Evolutionary conservation across 2,888 invertebrate species (phyloP), one percentile per base, ranked within the genome.

Genomic region (Sinotaia quadrata): DNA sequence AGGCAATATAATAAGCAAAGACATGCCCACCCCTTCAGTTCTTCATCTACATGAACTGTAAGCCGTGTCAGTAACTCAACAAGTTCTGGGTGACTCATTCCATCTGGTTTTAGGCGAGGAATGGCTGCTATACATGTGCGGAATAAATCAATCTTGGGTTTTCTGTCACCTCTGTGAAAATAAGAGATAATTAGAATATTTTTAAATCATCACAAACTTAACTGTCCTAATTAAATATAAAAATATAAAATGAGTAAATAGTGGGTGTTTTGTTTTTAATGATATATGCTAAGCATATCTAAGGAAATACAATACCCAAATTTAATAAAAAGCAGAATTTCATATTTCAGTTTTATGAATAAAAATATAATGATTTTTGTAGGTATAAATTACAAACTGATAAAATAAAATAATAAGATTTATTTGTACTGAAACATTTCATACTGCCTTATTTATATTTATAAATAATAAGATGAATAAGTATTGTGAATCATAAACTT

Each of bases 21-120:
- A 58, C 5, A 33, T 27, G 77, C 84, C 77, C 77, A 85, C 87
- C 94, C 95, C 34, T 97, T 91, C 65, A 99, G 90, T 89, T 99
- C 99, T 87, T 98, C 99, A 83, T 99, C 99, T 93, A 98, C 95
- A 87, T 99, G 99, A 0, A 98, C 95, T 0, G 98, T 98, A 56
- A 99, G 91, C 5, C 98, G 91, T 47, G 96, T 94, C 4, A 99
- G 90, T 76, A 99, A 90, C 84, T 99, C 99, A 4, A 99, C 95
- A 68, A 99, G 90, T 88, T 99, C 98, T 37, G 93, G 92, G 15
- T 95, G 93, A 21, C 94, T 94, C 96, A 98, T 98, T 15, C 97
- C 98, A 85, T 99, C 98, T 0, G 98, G 99, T 79, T 99, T 95
- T 31, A 99, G 90, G 73, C 98, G 92, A 0, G 98, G 99, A 81